Evolutionary conservation across 2,888 invertebrate species (phyloP).

Genomic region (Plusia festucae): DNA sequence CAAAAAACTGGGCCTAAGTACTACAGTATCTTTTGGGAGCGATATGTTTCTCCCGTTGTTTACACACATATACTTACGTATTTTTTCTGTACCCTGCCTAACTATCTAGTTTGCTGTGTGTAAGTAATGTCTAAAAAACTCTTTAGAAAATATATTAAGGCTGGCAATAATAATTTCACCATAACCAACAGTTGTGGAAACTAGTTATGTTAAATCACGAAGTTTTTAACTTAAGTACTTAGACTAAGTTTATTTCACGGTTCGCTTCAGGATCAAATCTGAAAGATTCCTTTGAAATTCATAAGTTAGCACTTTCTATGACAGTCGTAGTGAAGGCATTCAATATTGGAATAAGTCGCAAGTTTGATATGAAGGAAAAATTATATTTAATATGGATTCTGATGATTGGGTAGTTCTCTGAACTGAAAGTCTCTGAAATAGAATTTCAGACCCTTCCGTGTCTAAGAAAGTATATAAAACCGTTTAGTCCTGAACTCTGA

Average conservation of each 20-base stretch:
- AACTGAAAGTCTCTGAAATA: too few species aligned
- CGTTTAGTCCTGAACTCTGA: too few species aligned
- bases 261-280: conserved; percentile 22
- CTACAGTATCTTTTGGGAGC: too few species aligned
- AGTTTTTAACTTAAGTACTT: conserved; percentile 8
- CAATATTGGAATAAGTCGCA: not conserved
- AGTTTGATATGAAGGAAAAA: not conserved
- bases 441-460: too few species aligned
- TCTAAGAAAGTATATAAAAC: too few species aligned
- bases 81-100: too few species aligned
- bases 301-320: conserved; percentile 7
- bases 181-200: conserved; percentile 7
- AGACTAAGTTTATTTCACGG: conserved; percentile 27
- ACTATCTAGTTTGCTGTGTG: too few species aligned
- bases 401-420: too few species aligned
- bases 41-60: too few species aligned
- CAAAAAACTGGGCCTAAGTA: too few species aligned
- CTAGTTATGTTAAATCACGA: conserved; percentile 15
- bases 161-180: not conserved
- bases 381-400: not conserved
- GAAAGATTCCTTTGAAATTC: conserved; percentile 24
- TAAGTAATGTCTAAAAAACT: too few species aligned
- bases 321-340: not conserved
- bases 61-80: too few species aligned
- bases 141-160: not conserved